Evolutionary conservation across 1,140 invertebrate genomes (phyloP), one percentile per base, ranked within the genome.

Genomic region (Drosophila aff.): DNA sequence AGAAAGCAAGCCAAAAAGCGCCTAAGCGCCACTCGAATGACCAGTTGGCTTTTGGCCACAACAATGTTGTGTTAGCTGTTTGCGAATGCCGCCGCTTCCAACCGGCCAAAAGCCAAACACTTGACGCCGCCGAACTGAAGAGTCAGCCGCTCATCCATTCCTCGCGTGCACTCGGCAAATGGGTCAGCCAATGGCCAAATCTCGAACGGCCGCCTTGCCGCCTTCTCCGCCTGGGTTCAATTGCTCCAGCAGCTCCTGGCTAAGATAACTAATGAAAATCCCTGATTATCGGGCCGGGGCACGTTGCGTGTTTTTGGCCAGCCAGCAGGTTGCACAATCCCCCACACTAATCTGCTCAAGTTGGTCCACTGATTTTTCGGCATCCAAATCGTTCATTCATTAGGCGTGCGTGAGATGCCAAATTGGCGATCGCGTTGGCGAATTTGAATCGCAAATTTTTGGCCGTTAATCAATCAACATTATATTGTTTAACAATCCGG

Each of bases 21-120:
- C 67, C 85, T 81, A 89, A 90, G 85, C 85, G 85, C 85, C 85
- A 89, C 85, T 89, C 75, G 78, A 89, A 81, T 80, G 79, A 83
- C 81, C 76, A 87, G 76, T 55, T 55, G 64, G 59, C 53, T 65
- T 61, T 64, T 64, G 50, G 43, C 44, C 44, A 43, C 26, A 57
- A 74, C 46, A 75, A 53, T 59, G 61, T 46, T 61, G 60, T 77
- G 63, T 63, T 66, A 28, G 50, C 41, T 44, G 63, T 62, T 78
- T 60, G 31, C 31, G 65, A 33, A 38, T 68, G 63, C 53, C 55
- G 46, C 61, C 49, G 47, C 61, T 65, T 52, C 69, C 53, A 73
- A 9, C 46, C 46, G 3, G 46, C 23, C 53, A 68, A 43, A 79
- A 80, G 50, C 55, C 84, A 87, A 90, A 84, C 84, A 87, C 84